phyloP scores from a whole-genome alignment of 2,113 vertebrate genomes.

The Indicator indicator region DNA sequence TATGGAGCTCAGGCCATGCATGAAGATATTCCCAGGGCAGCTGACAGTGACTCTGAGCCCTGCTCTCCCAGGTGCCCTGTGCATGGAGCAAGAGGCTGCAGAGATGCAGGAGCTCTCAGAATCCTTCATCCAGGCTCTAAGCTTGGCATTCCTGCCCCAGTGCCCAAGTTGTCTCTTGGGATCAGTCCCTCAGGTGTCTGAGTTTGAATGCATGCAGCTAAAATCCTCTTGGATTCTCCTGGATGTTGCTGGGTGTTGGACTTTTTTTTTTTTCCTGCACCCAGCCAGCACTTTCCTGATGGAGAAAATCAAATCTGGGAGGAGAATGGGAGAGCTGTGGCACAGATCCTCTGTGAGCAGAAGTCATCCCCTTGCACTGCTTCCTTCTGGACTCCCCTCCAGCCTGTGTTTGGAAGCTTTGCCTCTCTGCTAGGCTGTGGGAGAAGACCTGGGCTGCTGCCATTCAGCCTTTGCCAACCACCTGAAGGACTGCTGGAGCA shows the following conservation, averaged over 20 bases:
- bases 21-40: not conserved
- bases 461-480: not conserved
- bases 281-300: not conserved
- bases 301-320: not conserved
- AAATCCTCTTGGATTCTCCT: not conserved
- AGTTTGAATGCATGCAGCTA: not conserved
- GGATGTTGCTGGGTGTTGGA: not conserved
- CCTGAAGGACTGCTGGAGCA: not conserved
- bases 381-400: not conserved
- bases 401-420: not conserved
- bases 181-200: not conserved
- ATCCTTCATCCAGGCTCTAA: not conserved
- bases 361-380: not conserved
- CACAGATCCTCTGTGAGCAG: not conserved
- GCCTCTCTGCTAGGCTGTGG: not conserved
- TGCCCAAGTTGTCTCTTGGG: not conserved
- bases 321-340: not conserved
- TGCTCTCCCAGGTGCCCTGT: not conserved
- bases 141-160: not conserved
- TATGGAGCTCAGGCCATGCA: not conserved
- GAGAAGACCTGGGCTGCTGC: not conserved
- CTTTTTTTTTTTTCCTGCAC: not conserved
- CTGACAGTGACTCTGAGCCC: not conserved
- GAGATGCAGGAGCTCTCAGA: not conserved
- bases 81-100: not conserved